A percentile compares a stretch with the other conserved stretches of the same genome.
Conservation (phyloP, 2,888 invertebrate genomes). For the Toxonevra muliebris region DNA sequence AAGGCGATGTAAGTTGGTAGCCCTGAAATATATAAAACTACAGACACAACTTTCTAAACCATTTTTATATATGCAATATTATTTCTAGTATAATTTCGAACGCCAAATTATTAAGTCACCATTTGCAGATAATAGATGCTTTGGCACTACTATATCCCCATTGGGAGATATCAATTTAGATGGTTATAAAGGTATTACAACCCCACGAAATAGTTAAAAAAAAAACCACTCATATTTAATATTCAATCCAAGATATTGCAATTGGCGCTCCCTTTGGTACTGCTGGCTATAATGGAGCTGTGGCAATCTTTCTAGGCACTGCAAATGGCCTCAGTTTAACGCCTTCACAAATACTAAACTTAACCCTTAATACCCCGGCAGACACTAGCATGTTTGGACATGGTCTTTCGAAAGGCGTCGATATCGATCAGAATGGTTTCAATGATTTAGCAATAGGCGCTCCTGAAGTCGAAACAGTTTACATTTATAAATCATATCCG, state of each 20-base stretch:
- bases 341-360: slow-evolving; percentile 56
- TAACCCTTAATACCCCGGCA: slow-evolving; percentile 21
- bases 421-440: slow-evolving; percentile 50
- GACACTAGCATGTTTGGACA: slow-evolving; percentile 44
- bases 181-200: slow-evolving; percentile 66
- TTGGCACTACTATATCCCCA: slow-evolving; percentile 42
- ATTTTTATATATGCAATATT: too few species aligned
- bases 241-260: slow-evolving; percentile 64
- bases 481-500: slow-evolving; percentile 54
- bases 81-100: slow-evolving; percentile 35
- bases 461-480: slow-evolving; percentile 55
- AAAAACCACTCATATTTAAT: too few species aligned
- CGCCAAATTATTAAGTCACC: slow-evolving; percentile 31
- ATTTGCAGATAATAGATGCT: slow-evolving; percentile 35
- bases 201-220: neutral
- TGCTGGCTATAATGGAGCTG: slow-evolving; percentile 66
- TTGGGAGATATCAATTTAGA: slow-evolving; percentile 72
- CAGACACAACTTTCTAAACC: neutral
- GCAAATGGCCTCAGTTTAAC: slow-evolving; percentile 46
- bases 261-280: slow-evolving; percentile 71
- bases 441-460: slow-evolving; percentile 54
- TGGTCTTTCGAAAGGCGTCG: slow-evolving; percentile 57
- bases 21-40: neutral
- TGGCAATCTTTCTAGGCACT: slow-evolving; percentile 68
- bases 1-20: slow-evolving; percentile 35